Percentiles rank a stretch among this genome's conserved stretches.
phyloP scores from a whole-genome alignment of 2,797 vertebrate species.

The Lemur catta region DNA sequence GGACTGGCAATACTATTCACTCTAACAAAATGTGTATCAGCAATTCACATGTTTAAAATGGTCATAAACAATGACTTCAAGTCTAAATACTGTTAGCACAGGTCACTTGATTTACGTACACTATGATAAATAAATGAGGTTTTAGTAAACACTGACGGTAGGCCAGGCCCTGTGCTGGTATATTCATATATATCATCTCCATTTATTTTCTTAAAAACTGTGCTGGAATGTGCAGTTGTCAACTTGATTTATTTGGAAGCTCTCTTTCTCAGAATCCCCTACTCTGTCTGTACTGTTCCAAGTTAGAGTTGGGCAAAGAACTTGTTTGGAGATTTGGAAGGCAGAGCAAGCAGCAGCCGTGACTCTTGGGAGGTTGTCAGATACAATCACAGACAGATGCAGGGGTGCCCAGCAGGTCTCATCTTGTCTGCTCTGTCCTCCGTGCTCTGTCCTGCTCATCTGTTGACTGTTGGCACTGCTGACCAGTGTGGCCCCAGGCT shows the following conservation, averaged over 20 bases:
- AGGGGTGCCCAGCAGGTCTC: rapidly evolving
- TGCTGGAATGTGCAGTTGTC: not conserved
- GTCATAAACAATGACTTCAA: slow-evolving; percentile 4
- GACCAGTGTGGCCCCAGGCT: not conserved
- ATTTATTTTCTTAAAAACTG: slow-evolving; percentile 41
- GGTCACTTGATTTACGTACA: not conserved
- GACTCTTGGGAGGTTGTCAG: not conserved
- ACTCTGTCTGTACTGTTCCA: not conserved
- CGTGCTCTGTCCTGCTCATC: not conserved
- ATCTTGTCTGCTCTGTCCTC: not conserved
- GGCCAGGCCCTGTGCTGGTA: not conserved
- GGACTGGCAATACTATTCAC: not conserved
- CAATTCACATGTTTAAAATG: not conserved
- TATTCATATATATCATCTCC: not conserved
- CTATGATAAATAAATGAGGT: slow-evolving; percentile 16
- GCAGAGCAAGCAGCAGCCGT: not conserved
- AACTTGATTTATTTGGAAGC: slow-evolving; percentile 29
- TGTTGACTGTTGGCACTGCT: not conserved
- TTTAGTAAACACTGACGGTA: not conserved
- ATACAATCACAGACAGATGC: not conserved
- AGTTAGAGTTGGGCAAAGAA: not conserved
- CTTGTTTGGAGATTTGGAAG: not conserved
- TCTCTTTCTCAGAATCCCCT: not conserved
- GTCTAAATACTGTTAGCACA: not conserved
- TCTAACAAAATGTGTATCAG: not conserved